These are phyloP conservation scores for Arnoldichthys spilopterus DNA, from an alignment of 2,797 vertebrate species.

Conservation along the genomic window DNA sequence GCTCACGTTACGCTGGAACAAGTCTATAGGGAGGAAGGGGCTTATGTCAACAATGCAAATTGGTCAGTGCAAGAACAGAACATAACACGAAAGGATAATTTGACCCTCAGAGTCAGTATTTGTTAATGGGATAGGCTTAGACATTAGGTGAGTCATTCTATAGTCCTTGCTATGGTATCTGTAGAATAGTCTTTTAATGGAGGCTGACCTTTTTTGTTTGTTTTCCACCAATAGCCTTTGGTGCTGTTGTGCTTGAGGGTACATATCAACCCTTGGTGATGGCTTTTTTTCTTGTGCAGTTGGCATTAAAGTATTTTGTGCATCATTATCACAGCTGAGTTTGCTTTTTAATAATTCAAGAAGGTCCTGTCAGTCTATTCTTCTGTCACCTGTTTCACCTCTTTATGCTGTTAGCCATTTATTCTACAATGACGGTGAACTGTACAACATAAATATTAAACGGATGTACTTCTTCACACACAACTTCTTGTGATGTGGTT, in stretches of 20 bases:
- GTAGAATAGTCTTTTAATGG: neutral
- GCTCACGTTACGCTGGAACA: constrained; percentile 68
- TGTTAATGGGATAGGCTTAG: constrained; percentile 20
- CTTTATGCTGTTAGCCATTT: neutral
- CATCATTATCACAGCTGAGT: neutral
- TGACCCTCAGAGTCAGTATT: constrained; percentile 5
- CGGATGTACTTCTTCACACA: neutral
- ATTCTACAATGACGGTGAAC: neutral
- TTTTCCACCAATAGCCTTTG: neutral
- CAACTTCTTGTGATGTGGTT: neutral
- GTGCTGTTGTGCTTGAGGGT: neutral
- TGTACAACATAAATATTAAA: neutral
- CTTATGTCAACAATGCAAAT: constrained; percentile 70
- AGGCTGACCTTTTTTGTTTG: neutral
- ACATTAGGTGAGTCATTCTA: neutral
- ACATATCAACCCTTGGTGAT: neutral
- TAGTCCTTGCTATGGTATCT: neutral
- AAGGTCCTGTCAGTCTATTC: neutral
- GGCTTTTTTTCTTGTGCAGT: neutral
- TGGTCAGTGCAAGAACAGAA: constrained; percentile 6
- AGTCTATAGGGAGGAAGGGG: constrained; percentile 62
- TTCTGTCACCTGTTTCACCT: constrained; percentile 1
- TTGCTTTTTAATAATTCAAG: constrained; percentile 32
- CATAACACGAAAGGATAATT: constrained; percentile 18
- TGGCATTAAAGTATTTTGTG: too few relatives aligned